A percentile compares a stretch with the other conserved stretches of the same genome.
phyloP scores from a whole-genome alignment of 1,140 invertebrate genomes.

The Bursaphelenchus mucronatus region DNA sequence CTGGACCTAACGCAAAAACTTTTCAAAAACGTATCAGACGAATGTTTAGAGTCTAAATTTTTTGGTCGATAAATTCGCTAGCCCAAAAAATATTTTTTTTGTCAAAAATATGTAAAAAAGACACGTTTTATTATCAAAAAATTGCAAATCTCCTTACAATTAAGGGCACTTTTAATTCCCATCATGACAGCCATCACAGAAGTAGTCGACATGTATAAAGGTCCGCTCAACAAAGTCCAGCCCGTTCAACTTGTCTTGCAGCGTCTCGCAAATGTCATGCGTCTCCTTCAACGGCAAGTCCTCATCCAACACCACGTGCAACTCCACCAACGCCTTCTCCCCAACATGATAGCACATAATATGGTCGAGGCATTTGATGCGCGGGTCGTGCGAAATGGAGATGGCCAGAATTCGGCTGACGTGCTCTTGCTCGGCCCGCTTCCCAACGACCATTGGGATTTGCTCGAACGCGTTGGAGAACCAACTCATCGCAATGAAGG shows the following conservation, averaged over 20 bases:
- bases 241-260: slow-evolving; percentile 35
- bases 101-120: no score
- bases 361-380: slow-evolving; percentile 41
- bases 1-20: no score
- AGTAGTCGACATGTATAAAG: slow-evolving; percentile 51
- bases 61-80: no score
- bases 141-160: no score
- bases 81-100: no score
- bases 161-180: slow-evolving; percentile 10
- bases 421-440: slow-evolving; percentile 43
- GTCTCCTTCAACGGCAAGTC: slow-evolving; percentile 33
- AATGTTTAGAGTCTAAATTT: no score
- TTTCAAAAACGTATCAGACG: no score
- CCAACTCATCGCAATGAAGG: slow-evolving; percentile 43
- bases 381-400: slow-evolving; percentile 37
- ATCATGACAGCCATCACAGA: slow-evolving; percentile 36
- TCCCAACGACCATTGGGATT: slow-evolving; percentile 38
- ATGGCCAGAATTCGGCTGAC: slow-evolving; percentile 37
- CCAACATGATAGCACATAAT: slow-evolving; percentile 47
- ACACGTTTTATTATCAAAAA: no score
- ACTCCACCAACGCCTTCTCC: slow-evolving; percentile 42
- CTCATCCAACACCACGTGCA: slow-evolving; percentile 49
- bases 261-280: slow-evolving; percentile 39
- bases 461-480: slow-evolving; percentile 48
- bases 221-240: slow-evolving; percentile 48